Evolutionary conservation across 1,140 invertebrate species (phyloP).

Genomic region (Cyphomyrmex costatus): DNA sequence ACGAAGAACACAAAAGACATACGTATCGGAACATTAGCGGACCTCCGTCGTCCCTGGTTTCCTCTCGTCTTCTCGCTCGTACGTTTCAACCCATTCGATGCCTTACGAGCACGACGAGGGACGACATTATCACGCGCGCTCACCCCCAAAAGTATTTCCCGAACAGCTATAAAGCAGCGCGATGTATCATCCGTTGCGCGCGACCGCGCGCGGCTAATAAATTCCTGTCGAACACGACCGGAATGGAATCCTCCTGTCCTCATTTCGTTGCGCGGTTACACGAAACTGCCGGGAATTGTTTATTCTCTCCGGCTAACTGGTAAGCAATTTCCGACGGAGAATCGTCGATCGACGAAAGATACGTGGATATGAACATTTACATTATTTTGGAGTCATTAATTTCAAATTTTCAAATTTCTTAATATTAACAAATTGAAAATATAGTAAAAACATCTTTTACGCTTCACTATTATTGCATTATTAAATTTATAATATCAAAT

Average conservation of each 20-base stretch:
- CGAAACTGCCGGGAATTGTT: conserved; percentile 66
- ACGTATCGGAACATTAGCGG: conserved; percentile 85
- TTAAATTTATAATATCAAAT: too few relatives aligned
- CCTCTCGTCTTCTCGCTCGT: conserved; percentile 62
- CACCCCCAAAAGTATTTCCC: conserved; percentile 70
- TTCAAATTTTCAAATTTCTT: neutral
- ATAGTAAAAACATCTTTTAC: neutral
- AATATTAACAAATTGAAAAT: neutral
- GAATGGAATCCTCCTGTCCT: conserved; percentile 74
- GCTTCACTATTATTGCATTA: neutral
- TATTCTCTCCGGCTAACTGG: conserved; percentile 11
- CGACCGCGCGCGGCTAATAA: conserved; percentile 69
- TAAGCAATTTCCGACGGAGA: conserved; percentile 10
- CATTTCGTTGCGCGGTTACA: conserved; percentile 68
- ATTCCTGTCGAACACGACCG: conserved; percentile 73
- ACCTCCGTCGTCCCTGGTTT: conserved; percentile 79
- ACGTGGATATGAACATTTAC: neutral
- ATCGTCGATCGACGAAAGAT: neutral
- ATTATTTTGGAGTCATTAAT: neutral
- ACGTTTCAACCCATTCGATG: conserved; percentile 70
- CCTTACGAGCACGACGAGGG: conserved; percentile 47
- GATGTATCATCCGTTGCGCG: conserved; percentile 72
- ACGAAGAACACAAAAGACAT: conserved; percentile 81
- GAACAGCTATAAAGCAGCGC: conserved; percentile 75
- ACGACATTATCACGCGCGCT: conserved; percentile 64